Evolutionary conservation across 1,140 invertebrate species (phyloP), one percentile per base, ranked within the genome.

Genomic region (Streblospio benedicti): DNA sequence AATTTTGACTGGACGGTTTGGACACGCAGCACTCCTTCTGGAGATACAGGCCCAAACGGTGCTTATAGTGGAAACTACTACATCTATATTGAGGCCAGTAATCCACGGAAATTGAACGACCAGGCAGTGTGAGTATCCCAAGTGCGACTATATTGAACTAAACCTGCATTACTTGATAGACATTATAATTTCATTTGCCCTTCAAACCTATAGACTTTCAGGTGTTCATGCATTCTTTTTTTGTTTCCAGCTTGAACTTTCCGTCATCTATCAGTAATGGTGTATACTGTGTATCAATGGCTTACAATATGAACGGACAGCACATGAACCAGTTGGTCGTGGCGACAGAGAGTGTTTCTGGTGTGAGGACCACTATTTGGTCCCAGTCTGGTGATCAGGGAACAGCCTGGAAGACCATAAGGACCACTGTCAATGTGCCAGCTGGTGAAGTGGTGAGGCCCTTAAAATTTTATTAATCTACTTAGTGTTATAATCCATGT

Each of bases 241-340:
- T 47, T 47, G 5, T 2, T 47, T 47, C 30, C 16, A 47, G 45
- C 25, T 27, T 47, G 45, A 23, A 27, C 45, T 18, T 47, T 9
- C 45, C 45, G 9, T 9, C 5, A 47, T 47, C 30, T 9, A 9
- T 28, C 23, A 23, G n/a, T 9, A 28, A 18, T 9, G n/a, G 45
- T 4, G 9, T 9, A 4, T 9, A 27, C 9, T 75, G 73, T 63
- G 61, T 76, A 9, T 60, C 61, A 3, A 89, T 90, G 71, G 89
- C 83, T 81, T 85, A 80, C 67, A 87, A 90, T 67, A 90, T 90
- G 88, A 89, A 82, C 69, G 88, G 88, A 27, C 57, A 64, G n/a
- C 65, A 71, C 61, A 64, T 75, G 30, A 69, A 67, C 41, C 67
- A 67, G n/a, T 68, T 76, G 30, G 23, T 27, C 12, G 23, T 47